Base-by-base conservation (phyloP, 2,113 vertebrate species). In the Melanotaenia duboulayi region DNA sequence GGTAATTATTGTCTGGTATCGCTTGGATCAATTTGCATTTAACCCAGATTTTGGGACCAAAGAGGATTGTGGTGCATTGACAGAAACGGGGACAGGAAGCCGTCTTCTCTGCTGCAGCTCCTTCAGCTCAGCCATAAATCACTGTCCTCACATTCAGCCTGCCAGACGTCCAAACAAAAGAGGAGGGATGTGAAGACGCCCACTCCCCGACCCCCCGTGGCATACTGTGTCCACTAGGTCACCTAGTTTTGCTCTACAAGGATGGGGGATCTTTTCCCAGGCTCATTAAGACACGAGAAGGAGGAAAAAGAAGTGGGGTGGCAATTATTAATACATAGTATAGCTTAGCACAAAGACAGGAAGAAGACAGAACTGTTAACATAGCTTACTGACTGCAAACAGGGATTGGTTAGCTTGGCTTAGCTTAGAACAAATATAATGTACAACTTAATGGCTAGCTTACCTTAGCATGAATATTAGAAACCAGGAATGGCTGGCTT, bases 191-290 rank as follows among this genome's bases (percentile, higher is more conserved):
- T 67, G 70, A 78, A 78, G 78, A 69, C 12, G 44, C 69, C 80
- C 49, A 37, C 50, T 28, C 49, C 23, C n/a, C n/a, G 91, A 92
- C 94, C 93, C 93, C 94, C 95, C 90, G 89, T 89, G 94, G 94
- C 94, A 92, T 93, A 90, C 93, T 93, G 92, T 91, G 90, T 95
- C 94, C 96, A 95, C 95, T 94, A 94, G 96, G 96, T 97, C 97
- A 98, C 95, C 95, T 96, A 96, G 95, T 94, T 95, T 93, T 96
- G 94, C 94, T 93, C 94, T 94, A 90, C 93, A 89, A 93, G 51
- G 93, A 94, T 94, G 95, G 64, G 50, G 50, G 13, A 25, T 94
- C 94, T 94, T 95, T 97, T 97, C 96, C 96, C 96, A 97, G 95
- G 95, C 96, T 96, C 95, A 96, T 96, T 83, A 83, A 42, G 44